These are phyloP conservation scores for Poeciliopsis turrubarensis DNA, from an alignment of 2,113 vertebrate genomes.

Conservation along the genomic window DNA sequence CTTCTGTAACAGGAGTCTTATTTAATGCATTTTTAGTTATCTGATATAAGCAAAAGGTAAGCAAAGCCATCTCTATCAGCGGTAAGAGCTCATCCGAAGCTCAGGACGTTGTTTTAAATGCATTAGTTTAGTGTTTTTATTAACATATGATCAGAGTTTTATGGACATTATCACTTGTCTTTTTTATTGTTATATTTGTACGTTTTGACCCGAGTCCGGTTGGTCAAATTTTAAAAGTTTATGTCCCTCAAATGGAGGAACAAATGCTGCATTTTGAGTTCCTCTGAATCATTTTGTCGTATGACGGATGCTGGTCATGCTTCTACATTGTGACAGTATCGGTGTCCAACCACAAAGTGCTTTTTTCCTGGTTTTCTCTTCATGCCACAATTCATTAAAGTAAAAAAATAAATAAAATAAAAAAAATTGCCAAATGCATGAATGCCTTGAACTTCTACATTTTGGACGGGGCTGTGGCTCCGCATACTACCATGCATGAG, in stretches of 20 bases:
- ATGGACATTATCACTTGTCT: slow-evolving; percentile 80
- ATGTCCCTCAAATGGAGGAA: slow-evolving; percentile 48
- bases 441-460: slow-evolving; percentile 87
- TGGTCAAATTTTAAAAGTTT: slow-evolving; percentile 39
- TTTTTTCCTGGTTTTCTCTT: slow-evolving; percentile 73
- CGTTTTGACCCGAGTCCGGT: slow-evolving; percentile 31
- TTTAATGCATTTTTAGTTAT: slow-evolving; percentile 81
- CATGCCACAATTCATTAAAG: slow-evolving; percentile 66
- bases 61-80: slow-evolving; percentile 59
- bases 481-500: slow-evolving; percentile 85
- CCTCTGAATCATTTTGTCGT: slow-evolving; percentile 49
- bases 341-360: slow-evolving; percentile 80
- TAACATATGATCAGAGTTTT: slow-evolving; percentile 73
- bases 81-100: slow-evolving; percentile 76
- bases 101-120: slow-evolving; percentile 52
- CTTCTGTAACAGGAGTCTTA: slow-evolving; percentile 66
- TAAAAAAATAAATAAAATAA: slow-evolving; percentile 16
- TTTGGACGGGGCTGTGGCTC: slow-evolving; percentile 60
- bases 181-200: slow-evolving; percentile 62
- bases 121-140: slow-evolving; percentile 69
- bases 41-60: slow-evolving; percentile 45
- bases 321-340: slow-evolving; percentile 72
- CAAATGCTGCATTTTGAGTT: slow-evolving; percentile 57
- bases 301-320: slow-evolving; percentile 62
- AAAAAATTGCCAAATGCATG: slow-evolving; percentile 93